Evolutionary conservation across 2,113 vertebrate species (phyloP).

Genomic region (Origma solitaria): DNA sequence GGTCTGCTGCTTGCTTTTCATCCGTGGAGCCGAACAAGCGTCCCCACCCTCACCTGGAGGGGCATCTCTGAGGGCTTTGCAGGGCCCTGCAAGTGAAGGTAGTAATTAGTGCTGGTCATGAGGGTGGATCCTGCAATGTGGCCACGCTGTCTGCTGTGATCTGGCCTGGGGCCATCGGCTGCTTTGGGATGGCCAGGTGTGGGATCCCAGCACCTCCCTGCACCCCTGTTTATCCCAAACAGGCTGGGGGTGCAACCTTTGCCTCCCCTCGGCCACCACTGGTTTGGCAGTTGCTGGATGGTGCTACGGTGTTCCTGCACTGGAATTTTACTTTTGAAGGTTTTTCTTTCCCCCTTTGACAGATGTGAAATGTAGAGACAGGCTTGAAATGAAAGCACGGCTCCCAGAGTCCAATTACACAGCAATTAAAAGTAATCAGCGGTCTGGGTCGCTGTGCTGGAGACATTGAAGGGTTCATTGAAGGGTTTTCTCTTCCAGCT

Average conservation of each 20-base stretch:
- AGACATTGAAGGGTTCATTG: neutral
- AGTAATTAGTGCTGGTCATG: slow-evolving; percentile 30
- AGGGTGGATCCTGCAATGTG: slow-evolving; percentile 22
- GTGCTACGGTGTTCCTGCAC: neutral
- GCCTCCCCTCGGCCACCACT: rapidly evolving
- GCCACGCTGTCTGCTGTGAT: neutral
- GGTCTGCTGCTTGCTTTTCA: neutral
- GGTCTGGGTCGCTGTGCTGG: neutral
- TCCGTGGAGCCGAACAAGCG: neutral
- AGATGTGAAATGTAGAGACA: neutral
- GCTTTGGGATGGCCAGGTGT: neutral
- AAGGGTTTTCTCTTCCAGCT: neutral
- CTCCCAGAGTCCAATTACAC: neutral
- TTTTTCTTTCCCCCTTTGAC: neutral
- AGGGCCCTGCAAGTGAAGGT: neutral
- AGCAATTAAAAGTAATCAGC: neutral
- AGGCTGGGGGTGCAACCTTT: neutral
- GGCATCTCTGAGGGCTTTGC: neutral
- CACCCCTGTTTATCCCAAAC: neutral
- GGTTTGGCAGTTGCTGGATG: neutral
- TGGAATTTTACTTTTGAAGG: neutral
- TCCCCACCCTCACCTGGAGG: slow-evolving; percentile 43
- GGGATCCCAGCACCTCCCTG: neutral
- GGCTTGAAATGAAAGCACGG: neutral
- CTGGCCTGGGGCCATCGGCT: neutral